Base-by-base conservation (phyloP, 2,888 invertebrate species). In the Anoplius nigerrimus region DNA sequence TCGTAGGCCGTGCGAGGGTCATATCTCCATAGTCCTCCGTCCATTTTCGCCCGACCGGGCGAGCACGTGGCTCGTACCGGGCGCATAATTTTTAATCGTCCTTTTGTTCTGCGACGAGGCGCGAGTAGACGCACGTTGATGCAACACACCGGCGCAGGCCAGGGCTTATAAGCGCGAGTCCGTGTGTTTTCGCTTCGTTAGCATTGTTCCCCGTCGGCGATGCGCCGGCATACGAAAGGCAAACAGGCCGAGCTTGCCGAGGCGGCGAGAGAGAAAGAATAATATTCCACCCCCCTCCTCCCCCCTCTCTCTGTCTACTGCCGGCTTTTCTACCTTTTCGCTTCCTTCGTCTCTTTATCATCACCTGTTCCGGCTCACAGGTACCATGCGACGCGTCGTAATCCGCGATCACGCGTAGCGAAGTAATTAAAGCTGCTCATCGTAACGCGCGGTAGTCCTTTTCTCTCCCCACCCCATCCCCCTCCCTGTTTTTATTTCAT, bases 31-130 rank as follows among this genome's bases (percentile, higher is more conserved):
- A 1, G 34, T 34, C 4, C 6, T 8, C 34, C 34, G 34, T 34
- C 8, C 34, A 34, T 11, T 34, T 34, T 34, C 34, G 34, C 11
- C 34, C 6, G 11, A 6, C 34, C 3, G 3, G 6, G 24, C 2
- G 2, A 2, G 24, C 24, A 24, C 24, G 24, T 24, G 24, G 2
- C 6, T 2, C 24, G 6, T 6, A 2, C 6, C 24, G 3, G 3
- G 34, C 34, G 34, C 27, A 51, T 59, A 59, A 59, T 59, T 62
- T 58, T 54, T 69, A 69, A 69, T 69, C 62, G 54, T 42, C 51
- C 54, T 69, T 69, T 66, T 48, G 24, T 62, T 66, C 62, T 58
- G 59, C 65, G 65, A 27, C 1, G 59, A 18, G 64, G 59, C 68
- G 51, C 51, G 27, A 15, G 13, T n/a, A 63, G 43, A 34, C 11